Base-by-base conservation (phyloP, 1,140 invertebrate genomes). In the Leptopilina boulardi region DNA sequence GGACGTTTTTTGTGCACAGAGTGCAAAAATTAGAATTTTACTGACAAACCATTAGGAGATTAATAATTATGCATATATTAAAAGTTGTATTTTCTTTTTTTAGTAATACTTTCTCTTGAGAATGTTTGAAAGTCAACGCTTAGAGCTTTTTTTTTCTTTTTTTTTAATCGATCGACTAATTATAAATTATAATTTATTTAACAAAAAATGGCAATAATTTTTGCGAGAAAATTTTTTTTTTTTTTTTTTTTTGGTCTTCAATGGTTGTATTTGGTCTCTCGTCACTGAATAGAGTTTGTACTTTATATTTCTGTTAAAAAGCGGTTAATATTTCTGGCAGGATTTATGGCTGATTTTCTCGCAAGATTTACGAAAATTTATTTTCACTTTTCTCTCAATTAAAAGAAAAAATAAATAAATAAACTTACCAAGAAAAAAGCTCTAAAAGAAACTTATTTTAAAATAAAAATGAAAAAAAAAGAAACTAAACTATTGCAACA, bases 261-360 rank as follows among this genome's bases (percentile, higher is more conserved):
- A 34, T n/a, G 26, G 26, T 66, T 30, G 34, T 38, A 0, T 13
- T 66, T 66, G 59, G 59, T 66, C 59, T 66, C 13, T 30, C 9
- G 10, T n/a, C 23, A 15, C 21, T 66, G 13, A 59, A 59, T 9
- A 59, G 56, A 38, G 5, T 59, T 59, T 59, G 56, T 59, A 59
- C 56, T 59, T n/a, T n/a, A n/a, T 66, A 66, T 30, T 66, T 66
- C n/a, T n/a, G n/a, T 6, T 38, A 6, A 38, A 38, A 66, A 66
- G 59, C 23, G 23, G 26, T 30, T 15, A 66, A 34, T 66, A 30
- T 66, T 34, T 66, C 59, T 66, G 59, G 59, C 59, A 66, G 59
- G 59, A 66, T 66, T 66, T 23, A 66, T 66, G 59, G 59, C 59
- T 66, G 56, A 26, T 59, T 56, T 56, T 18, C 0, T 51, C 18